phyloP scores from a whole-genome alignment of 1,140 invertebrate species.

The Helicoverpa zea region DNA sequence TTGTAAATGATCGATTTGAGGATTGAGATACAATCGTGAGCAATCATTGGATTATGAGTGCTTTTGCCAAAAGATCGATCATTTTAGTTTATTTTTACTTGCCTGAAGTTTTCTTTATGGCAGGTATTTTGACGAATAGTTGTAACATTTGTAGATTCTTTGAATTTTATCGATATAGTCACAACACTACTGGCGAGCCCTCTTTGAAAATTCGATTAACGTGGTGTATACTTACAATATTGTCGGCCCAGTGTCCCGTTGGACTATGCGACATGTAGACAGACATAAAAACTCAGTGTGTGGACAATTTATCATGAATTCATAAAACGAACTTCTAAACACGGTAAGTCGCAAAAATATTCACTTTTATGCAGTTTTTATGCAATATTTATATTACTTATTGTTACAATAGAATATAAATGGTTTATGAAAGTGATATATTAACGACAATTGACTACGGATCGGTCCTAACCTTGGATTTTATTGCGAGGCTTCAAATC shows the following conservation, averaged over 20 bases:
- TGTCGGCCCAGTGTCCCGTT: constrained; percentile 73
- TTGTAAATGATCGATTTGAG: constrained; percentile 19
- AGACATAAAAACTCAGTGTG: constrained; percentile 11
- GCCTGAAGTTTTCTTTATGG: neutral
- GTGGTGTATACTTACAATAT: constrained; percentile 78
- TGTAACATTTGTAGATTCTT: neutral
- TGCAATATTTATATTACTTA: neutral
- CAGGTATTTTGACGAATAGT: no score
- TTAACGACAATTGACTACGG: neutral
- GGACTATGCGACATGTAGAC: constrained; percentile 54
- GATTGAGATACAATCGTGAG: neutral
- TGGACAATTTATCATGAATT: constrained; percentile 23
- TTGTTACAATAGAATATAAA: neutral
- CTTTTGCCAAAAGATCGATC: neutral
- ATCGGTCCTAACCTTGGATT: no score
- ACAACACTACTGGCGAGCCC: constrained; percentile 66
- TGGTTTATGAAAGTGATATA: no score
- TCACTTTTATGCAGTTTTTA: neutral
- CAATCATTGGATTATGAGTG: neutral
- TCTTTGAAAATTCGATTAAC: constrained; percentile 83
- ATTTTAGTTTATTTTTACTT: neutral
- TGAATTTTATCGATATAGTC: constrained; percentile 33
- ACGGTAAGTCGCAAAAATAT: constrained; percentile 25
- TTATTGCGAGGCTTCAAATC: no score
- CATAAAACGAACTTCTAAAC: constrained; percentile 6